These are phyloP conservation scores for Phenganax stokvisi DNA, from an alignment of 92 coral and sea anemone species.

Conservation along the genomic window DNA sequence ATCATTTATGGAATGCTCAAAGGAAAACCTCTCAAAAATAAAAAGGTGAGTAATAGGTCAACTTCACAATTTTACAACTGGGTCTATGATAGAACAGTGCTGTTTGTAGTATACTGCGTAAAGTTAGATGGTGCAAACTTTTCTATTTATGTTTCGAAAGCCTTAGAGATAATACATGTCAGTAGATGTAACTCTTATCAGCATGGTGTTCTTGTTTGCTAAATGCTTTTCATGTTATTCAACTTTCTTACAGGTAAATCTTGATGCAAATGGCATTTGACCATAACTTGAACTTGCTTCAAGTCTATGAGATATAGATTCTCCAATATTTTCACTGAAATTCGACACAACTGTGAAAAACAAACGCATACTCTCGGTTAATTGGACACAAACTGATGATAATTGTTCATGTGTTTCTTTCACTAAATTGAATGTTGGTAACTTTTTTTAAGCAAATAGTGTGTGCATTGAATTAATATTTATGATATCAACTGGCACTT, in stretches of 20 bases:
- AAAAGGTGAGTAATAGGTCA: constrained; percentile 43
- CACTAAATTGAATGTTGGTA: neutral
- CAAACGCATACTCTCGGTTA: too few relatives aligned
- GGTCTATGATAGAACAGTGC: too few relatives aligned
- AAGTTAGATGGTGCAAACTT: too few relatives aligned
- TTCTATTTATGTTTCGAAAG: too few relatives aligned
- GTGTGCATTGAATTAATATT: neutral
- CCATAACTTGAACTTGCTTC: neutral
- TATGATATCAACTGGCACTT: neutral
- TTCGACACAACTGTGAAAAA: too few relatives aligned
- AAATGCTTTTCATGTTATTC: neutral
- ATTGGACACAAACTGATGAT: neutral
- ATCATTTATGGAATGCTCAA: constrained; percentile 91
- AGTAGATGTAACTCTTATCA: too few relatives aligned
- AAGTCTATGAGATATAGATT: neutral
- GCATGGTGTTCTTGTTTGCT: too few relatives aligned
- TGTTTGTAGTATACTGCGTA: too few relatives aligned
- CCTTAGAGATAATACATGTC: too few relatives aligned
- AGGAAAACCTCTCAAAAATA: constrained; percentile 69
- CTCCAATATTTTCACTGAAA: too few relatives aligned
- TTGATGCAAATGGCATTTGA: neutral
- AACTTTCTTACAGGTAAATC: constrained; percentile 11
- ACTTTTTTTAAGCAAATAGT: neutral
- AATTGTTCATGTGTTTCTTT: neutral
- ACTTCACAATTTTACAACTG: neutral